Evolutionary conservation across 2,888 invertebrate genomes (phyloP), one percentile per base, ranked within the genome.

Genomic region (Spialia ferax): DNA sequence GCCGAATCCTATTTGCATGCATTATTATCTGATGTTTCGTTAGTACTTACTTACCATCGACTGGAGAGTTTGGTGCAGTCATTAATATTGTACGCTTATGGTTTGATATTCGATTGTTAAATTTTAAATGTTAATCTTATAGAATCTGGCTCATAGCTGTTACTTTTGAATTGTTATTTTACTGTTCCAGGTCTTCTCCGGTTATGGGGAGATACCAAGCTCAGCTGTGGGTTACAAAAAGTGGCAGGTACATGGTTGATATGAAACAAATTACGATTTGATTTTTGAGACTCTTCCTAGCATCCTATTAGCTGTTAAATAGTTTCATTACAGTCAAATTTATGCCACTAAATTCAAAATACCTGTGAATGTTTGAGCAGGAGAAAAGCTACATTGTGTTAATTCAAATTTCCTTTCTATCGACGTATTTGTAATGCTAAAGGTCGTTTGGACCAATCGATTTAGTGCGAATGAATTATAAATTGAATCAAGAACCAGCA

Each of bases 21-120:
- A 50, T 65, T 63, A 63, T 54, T 65, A 50, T 65, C 13, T 59
- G 50, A 65, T 65, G 22, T 65, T 65, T 50, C 57, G 32, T 57
- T 57, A 48, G 57, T 18, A 50, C 29, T 54, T 2, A 6, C 6
- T n/a, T n/a, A n/a, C 10, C 35, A 11, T 35, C 35, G 1, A 11
- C 38, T 38, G 22, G 57, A 48, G 20, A 48, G 20, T 18, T 48
- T 20, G 13, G 13, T 4, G n/a, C 38, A 7, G 18, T 18, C 10
- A 8, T 32, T 10, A n/a, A 18, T 18, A 32, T 55, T 32, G 2
- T 20, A 20, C 18, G 10, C 20, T 48, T 20, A 10, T 48, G 20
- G 18, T 48, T 11, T 7, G 1, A 48, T 20, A 10, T 48, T 10
- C 20, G 20, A 20, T 20, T 20, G 2, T 20, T 0, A 20, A 11